A percentile compares a stretch with the other conserved stretches of the same genome.
Conservation (phyloP, 2,113 vertebrate genomes). For the chimpanzee (Pan troglodytes) region NHGRI_mPanTro3-v2.1_pri NC_072416.2:52653501-52654000, state of each 20-base stretch:
- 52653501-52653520: too few relatives aligned
- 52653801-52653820: too few relatives aligned
- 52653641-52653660: too few relatives aligned
- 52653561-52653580: too few relatives aligned
- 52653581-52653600: too few relatives aligned
- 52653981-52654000: neutral
- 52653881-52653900: neutral
- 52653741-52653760: neutral
- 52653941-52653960: constrained; percentile 34
- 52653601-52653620: too few relatives aligned
- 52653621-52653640: too few relatives aligned
- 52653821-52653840: neutral
- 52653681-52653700: neutral
- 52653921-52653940: fast-evolving
- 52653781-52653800: too few relatives aligned
- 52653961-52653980: constrained; percentile 38
- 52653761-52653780: neutral
- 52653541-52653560: too few relatives aligned
- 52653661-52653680: too few relatives aligned
- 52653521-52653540: too few relatives aligned
- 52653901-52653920: neutral
- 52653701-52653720: neutral
- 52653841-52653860: neutral
- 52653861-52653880: neutral
- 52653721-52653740: neutral